These are phyloP conservation scores for Trissolcus japonicus DNA, from an alignment of 2,888 invertebrate species.

Conservation along the genomic window DNA sequence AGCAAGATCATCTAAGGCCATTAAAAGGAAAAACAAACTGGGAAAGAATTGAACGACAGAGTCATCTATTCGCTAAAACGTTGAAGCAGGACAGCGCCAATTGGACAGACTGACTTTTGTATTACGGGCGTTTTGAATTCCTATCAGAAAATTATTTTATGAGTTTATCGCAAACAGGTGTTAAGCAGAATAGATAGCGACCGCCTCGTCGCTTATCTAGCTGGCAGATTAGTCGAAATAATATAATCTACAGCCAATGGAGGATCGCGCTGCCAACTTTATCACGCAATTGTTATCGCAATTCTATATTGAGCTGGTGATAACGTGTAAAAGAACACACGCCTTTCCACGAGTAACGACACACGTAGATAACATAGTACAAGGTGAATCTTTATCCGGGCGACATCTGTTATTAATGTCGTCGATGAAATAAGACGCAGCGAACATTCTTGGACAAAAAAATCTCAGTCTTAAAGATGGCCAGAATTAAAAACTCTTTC, in stretches of 20 bases:
- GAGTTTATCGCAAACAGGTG: constrained; percentile 57
- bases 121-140: constrained; percentile 43
- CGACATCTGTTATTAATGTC: constrained; percentile 56
- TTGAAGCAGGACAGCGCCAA: neutral
- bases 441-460: constrained; percentile 1
- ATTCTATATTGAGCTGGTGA: constrained; percentile 51
- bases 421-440: constrained; percentile 43
- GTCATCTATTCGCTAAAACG: constrained; percentile 24
- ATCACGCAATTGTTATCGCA: constrained; percentile 52
- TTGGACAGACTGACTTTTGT: constrained; percentile 11
- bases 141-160: constrained; percentile 55
- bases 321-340: constrained; percentile 54
- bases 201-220: constrained; percentile 54
- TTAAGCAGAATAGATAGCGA: constrained; percentile 54
- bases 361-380: constrained; percentile 43
- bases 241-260: constrained; percentile 56
- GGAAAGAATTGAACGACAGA: neutral
- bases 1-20: no score
- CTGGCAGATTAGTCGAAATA: constrained; percentile 56
- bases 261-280: constrained; percentile 36
- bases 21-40: no score
- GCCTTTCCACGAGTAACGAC: constrained; percentile 52
- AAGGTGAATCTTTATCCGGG: constrained; percentile 55
- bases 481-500: constrained; percentile 2
- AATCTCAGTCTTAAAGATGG: constrained; percentile 6